Evolutionary conservation across 1,140 invertebrate genomes (phyloP).

Genomic region (Trachymyrmex cornetzi): DNA sequence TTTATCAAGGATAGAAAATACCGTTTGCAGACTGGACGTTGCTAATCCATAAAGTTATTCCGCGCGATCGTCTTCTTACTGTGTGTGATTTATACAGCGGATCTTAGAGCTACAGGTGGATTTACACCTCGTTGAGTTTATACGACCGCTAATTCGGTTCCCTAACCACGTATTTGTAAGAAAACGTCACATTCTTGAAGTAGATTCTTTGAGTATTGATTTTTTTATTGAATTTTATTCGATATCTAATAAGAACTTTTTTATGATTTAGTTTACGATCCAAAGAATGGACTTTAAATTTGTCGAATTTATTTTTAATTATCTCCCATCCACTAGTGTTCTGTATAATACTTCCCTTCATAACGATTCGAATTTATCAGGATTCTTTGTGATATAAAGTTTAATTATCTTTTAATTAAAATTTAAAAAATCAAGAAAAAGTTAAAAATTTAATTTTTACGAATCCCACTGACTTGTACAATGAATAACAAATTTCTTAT

Average conservation of each 20-base stretch:
- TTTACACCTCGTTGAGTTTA: constrained; percentile 75
- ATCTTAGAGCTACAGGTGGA: constrained; percentile 77
- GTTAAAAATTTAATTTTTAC: neutral
- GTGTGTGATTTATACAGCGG: constrained; percentile 76
- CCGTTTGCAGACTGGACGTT: constrained; percentile 69
- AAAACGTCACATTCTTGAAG: constrained; percentile 10
- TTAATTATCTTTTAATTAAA: neutral
- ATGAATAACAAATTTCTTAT: neutral
- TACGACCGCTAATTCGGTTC: constrained; percentile 64
- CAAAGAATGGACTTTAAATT: neutral
- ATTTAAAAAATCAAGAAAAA: neutral
- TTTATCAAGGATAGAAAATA: constrained; percentile 48
- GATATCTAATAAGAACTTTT: neutral
- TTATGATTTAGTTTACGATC: neutral
- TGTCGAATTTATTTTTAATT: neutral
- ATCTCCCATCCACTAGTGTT: neutral
- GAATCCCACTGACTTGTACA: neutral
- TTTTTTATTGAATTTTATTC: neutral
- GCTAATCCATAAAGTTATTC: constrained; percentile 77
- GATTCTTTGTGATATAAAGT: neutral
- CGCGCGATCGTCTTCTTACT: constrained; percentile 73
- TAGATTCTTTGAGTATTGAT: neutral
- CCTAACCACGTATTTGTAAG: constrained; percentile 12
- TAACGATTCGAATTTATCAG: neutral
- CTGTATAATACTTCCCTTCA: neutral